A percentile compares a stretch with the other conserved stretches of the same genome.
phyloP scores from a whole-genome alignment of 37 sponge, comb jelly and placozoan species.

The Eunapius fragilis region DNA sequence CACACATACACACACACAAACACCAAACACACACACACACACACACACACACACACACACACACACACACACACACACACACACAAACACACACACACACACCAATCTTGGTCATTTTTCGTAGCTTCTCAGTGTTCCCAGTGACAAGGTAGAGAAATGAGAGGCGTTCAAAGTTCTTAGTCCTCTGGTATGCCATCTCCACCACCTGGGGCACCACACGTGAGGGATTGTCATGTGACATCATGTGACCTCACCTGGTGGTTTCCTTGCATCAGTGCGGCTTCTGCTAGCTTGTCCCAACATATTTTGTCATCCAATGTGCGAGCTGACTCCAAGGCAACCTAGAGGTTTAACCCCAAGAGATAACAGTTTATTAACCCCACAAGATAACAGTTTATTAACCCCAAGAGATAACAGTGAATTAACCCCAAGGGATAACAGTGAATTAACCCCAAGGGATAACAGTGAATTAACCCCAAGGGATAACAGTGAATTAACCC shows the following conservation, averaged over 20 bases:
- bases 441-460: not conserved
- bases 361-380: too few relatives aligned
- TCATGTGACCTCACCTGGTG: constrained; percentile 72
- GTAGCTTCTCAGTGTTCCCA: constrained; percentile 93
- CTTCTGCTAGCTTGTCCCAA: constrained; percentile 88
- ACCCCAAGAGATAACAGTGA: not conserved
- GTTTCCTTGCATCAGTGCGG: constrained; percentile 95
- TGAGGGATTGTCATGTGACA: not conserved
- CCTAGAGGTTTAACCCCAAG: constrained; percentile 20
- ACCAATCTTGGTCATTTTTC: constrained; percentile 98
- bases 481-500: not conserved
- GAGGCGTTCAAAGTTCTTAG: constrained; percentile 96
- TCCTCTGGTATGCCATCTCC: constrained; percentile 98
- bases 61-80: not conserved
- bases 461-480: not conserved
- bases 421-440: too few relatives aligned
- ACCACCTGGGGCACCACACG: constrained; percentile 68
- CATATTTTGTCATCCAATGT: constrained; percentile 90
- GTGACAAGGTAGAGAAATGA: constrained; percentile 98
- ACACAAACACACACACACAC: not conserved
- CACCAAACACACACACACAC: not conserved
- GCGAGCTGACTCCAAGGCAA: constrained; percentile 93
- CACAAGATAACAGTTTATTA: not conserved
- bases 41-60: not conserved
- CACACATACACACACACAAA: too few relatives aligned